Conservation (phyloP, 2,113 vertebrate genomes). For the Andinoacara biseriatus region DNA sequence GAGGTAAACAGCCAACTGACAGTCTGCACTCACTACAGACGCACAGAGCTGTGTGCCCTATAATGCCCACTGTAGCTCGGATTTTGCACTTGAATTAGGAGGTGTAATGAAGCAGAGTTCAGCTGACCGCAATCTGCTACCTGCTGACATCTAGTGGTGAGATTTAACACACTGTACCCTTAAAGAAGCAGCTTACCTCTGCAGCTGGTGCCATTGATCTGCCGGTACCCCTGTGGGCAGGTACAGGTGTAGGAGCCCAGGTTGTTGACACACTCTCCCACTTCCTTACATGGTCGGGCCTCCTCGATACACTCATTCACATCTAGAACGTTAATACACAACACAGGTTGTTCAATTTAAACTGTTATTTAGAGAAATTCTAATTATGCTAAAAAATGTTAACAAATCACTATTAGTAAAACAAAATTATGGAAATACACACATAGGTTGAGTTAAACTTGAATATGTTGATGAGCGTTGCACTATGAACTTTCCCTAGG, state of each 20-base stretch:
- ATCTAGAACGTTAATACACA: constrained; percentile 80
- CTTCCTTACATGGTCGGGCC: constrained; percentile 78
- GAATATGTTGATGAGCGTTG: too few relatives aligned
- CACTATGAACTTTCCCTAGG: too few relatives aligned
- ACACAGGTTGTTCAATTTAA: neutral
- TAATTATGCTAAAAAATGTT: neutral
- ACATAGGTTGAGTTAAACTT: too few relatives aligned
- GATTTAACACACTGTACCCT: neutral
- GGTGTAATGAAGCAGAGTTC: too few relatives aligned
- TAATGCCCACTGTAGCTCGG: too few relatives aligned
- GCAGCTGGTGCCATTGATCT: constrained; percentile 83
- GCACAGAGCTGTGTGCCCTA: too few relatives aligned
- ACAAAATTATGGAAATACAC: too few relatives aligned
- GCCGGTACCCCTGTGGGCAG: constrained; percentile 88
- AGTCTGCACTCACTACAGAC: too few relatives aligned
- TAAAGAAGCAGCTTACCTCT: constrained; percentile 80
- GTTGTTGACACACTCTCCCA: constrained; percentile 89
- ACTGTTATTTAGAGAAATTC: neutral
- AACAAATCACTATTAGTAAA: neutral
- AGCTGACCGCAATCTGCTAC: too few relatives aligned
- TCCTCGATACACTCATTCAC: constrained; percentile 91
- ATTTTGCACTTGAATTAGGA: too few relatives aligned
- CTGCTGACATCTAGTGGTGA: too few relatives aligned
- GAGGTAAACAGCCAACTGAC: too few relatives aligned
- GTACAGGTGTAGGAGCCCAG: constrained; percentile 90